Percentiles rank a stretch among this genome's conserved stretches.
Conservation (phyloP, 2,888 invertebrate genomes). For the Hydroisotoma schaefferi region DNA sequence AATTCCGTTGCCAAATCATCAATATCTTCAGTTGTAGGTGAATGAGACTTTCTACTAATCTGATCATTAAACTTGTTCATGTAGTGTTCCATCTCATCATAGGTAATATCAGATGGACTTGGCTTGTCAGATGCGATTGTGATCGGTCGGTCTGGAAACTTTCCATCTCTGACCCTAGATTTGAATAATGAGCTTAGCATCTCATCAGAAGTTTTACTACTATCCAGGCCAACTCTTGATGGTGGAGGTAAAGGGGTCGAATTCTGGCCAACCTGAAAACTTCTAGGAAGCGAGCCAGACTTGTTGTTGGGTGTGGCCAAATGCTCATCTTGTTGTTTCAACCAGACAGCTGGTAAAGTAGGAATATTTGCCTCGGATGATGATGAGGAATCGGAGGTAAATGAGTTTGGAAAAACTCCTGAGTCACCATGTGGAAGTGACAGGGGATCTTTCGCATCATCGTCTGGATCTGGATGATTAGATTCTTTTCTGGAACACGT, state of each 20-base stretch:
- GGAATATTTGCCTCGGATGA: conserved; percentile 55
- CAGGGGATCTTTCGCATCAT: conserved; percentile 38
- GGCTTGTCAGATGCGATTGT: conserved; percentile 68
- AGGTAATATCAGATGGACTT: conserved; percentile 61
- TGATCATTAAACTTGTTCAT: conserved; percentile 48
- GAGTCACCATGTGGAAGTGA: conserved; percentile 47
- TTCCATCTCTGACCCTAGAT: conserved; percentile 52
- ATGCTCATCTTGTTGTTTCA: conserved; percentile 53
- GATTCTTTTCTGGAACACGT: conserved; percentile 48
- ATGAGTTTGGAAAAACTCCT: conserved; percentile 48
- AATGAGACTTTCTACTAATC: conserved; percentile 47
- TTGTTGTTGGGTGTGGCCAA: conserved; percentile 65
- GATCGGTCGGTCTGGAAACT: conserved; percentile 61
- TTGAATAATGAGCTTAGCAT: conserved; percentile 27
- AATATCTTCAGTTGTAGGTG: conserved; percentile 49
- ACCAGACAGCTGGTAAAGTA: conserved; percentile 67
- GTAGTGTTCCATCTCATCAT: conserved; percentile 61
- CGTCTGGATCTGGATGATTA: conserved; percentile 13
- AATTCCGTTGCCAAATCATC: conserved; percentile 52
- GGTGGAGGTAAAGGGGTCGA: conserved; percentile 48
- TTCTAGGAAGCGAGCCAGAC: conserved; percentile 72
- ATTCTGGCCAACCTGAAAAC: conserved; percentile 66
- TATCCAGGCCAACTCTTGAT: conserved; percentile 6
- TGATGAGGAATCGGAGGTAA: conserved; percentile 48
- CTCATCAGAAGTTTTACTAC: conserved; percentile 1